Base-by-base conservation (phyloP, 2,888 invertebrate genomes). In the Cephus nigrinus region DNA sequence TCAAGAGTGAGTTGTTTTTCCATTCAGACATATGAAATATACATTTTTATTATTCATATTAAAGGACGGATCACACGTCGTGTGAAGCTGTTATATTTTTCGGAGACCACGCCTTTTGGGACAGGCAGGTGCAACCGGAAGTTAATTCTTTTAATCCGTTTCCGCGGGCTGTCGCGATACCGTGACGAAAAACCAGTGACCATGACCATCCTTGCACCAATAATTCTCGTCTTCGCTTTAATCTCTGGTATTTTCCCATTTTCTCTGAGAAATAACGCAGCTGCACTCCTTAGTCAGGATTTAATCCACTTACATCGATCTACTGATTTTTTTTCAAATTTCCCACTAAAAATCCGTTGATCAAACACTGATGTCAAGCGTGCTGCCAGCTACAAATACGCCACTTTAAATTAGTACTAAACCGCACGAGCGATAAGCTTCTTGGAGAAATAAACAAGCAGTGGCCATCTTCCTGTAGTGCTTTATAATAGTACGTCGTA, bases 161-260 rank as follows among this genome's bases (percentile, higher is more conserved):
- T 87, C 86, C 84, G 82, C 80, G 82, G 84, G 84, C 80, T 82
- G 69, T 75, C 82, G 84, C 71, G 84, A 81, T 81, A 87, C 85
- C 90, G 86, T 89, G 86, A 89, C 88, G 87, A 83, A 87, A 83
- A 85, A 84, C 84, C 86, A 86, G 82, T 80, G 85, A 88, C 87
- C 90, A 86, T 90, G 89, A 89, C 89, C 84, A 80, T 77, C 78
- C 80, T 80, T 79, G 76, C 76, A 76, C 74, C 76, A 73, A 78
- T 77, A 69, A 74, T 71, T 77, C 75, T 15, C 40, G 69, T 31
- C 36, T 23, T 32, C 55, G 34, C 71, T 69, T 77, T 33, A 33
- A 71, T 71, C 71, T 33, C 23, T 3, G 9, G 55, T 23, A 3
- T 23, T 55, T 55, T 55, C 55, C 55, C 23, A 23, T 55, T 23